Conservation (phyloP, 2,888 invertebrate species). For the Thereva unica region DNA sequence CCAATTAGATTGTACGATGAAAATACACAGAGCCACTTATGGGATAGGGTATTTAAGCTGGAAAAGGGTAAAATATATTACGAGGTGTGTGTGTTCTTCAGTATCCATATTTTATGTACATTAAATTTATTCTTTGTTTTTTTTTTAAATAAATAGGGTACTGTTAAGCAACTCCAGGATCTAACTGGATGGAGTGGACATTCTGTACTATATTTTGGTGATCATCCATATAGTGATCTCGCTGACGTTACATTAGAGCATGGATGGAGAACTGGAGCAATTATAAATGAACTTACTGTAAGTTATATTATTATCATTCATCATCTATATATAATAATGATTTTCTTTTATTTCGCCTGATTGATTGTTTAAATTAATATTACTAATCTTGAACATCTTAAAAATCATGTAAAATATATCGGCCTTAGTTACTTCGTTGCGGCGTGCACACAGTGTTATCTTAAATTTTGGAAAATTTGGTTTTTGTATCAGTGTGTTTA, state of each 20-base stretch:
- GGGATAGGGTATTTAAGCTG: slow-evolving; percentile 86
- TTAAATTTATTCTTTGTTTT: background rate
- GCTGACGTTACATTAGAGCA: slow-evolving; percentile 95
- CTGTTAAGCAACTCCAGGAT: slow-evolving; percentile 86
- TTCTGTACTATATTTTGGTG: slow-evolving; percentile 95
- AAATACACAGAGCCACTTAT: slow-evolving; percentile 75
- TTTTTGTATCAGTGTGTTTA: too few species aligned
- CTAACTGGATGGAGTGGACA: slow-evolving; percentile 92
- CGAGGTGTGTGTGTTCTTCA: slow-evolving; percentile 65
- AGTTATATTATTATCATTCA: slow-evolving; percentile 46
- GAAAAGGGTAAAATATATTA: slow-evolving; percentile 90
- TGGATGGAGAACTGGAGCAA: slow-evolving; percentile 97
- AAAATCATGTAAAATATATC: too few species aligned
- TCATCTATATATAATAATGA: too few species aligned
- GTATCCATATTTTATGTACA: background rate
- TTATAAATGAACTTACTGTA: slow-evolving; percentile 91
- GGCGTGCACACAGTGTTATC: too few species aligned
- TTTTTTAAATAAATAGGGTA: slow-evolving; percentile 69
- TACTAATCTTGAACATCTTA: too few species aligned
- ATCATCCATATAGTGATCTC: slow-evolving; percentile 96
- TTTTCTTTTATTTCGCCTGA: too few species aligned
- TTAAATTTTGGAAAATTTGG: too few species aligned
- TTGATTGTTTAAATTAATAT: too few species aligned
- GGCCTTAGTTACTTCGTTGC: too few species aligned
- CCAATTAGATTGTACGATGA: slow-evolving; percentile 68